Conservation (phyloP, 2,797 vertebrate species). For the Urocyon cinereoargenteus region DNA sequence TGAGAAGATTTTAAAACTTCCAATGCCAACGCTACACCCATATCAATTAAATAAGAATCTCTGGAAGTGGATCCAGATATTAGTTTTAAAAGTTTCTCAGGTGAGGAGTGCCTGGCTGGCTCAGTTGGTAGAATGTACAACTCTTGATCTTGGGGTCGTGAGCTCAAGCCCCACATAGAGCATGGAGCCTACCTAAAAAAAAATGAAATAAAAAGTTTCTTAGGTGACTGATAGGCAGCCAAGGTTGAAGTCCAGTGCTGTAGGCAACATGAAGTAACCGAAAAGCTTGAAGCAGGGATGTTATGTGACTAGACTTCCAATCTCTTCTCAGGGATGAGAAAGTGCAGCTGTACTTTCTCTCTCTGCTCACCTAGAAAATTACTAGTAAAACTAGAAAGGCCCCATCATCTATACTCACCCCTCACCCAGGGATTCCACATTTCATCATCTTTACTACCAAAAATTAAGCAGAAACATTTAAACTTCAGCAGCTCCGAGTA, state of each 20-base stretch:
- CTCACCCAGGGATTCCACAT: background rate
- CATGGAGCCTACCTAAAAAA: background rate
- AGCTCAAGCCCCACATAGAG: background rate
- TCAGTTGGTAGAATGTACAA: background rate
- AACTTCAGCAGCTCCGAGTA: background rate
- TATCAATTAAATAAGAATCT: background rate
- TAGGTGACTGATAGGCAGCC: background rate
- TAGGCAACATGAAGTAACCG: background rate
- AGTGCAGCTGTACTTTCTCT: background rate
- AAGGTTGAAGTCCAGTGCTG: background rate
- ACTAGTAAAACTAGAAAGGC: background rate
- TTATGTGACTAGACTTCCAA: background rate
- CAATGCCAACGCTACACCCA: background rate
- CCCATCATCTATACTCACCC: background rate
- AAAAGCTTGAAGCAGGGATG: background rate
- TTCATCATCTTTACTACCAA: background rate
- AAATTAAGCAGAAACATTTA: background rate
- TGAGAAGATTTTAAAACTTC: conserved; percentile 10
- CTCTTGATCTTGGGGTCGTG: background rate
- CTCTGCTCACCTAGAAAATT: background rate
- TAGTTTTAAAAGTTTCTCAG: background rate
- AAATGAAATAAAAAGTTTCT: background rate
- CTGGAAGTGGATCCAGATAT: background rate
- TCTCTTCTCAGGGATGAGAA: background rate
- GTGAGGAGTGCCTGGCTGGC: background rate